Conservation (phyloP, 1,140 invertebrate genomes). For the Charaxes varanes region DNA sequence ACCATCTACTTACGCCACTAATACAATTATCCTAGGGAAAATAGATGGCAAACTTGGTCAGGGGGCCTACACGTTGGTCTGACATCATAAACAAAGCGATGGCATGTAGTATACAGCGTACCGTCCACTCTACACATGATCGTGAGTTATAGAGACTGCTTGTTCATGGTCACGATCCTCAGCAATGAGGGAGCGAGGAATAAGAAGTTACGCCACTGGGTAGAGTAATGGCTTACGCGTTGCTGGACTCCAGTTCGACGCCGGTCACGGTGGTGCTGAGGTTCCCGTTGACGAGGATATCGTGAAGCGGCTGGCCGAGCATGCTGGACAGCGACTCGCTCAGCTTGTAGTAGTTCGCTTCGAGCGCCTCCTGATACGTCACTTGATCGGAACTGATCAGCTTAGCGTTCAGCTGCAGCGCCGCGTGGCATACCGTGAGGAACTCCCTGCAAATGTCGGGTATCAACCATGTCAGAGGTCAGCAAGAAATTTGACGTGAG, state of each 20-base stretch:
- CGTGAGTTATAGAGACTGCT: no score
- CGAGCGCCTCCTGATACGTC: slow-evolving; percentile 91
- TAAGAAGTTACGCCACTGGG: no score
- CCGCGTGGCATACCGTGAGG: slow-evolving; percentile 89
- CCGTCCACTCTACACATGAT: no score
- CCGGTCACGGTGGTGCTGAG: slow-evolving; percentile 63
- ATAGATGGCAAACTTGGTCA: no score
- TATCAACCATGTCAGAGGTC: not conserved
- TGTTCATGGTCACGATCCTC: no score
- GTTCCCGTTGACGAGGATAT: slow-evolving; percentile 76
- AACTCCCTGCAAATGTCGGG: slow-evolving; percentile 83
- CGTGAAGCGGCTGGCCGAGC: slow-evolving; percentile 81
- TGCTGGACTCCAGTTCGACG: slow-evolving; percentile 68
- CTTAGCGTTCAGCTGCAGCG: slow-evolving; percentile 89
- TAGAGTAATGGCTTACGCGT: slow-evolving; percentile 39
- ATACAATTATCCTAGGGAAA: no score
- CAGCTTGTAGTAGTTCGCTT: slow-evolving; percentile 90
- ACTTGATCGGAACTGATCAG: slow-evolving; percentile 89
- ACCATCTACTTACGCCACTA: no score
- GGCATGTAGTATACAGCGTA: no score
- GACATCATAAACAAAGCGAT: no score
- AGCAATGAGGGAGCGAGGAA: no score
- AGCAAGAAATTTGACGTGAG: no score
- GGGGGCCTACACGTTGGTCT: no score
- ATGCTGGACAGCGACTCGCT: slow-evolving; percentile 84